Percentiles rank a stretch among this genome's conserved stretches.
Evolutionary conservation across 2,888 invertebrate genomes (phyloP).

Genomic region (Dasypolia templi): DNA sequence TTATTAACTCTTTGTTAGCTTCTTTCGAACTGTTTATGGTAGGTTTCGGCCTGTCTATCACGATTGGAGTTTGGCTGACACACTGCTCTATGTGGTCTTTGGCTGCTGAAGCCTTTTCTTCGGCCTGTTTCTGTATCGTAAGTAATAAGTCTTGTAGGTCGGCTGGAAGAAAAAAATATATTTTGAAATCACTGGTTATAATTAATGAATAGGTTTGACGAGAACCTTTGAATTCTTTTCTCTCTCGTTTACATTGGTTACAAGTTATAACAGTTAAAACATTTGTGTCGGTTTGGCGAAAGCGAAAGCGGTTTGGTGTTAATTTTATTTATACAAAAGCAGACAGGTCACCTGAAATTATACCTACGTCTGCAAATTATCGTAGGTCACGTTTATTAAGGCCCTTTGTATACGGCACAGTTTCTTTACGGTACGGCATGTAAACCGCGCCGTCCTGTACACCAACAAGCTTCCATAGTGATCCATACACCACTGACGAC

Average conservation of each 20-base stretch:
- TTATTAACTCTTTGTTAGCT: conserved; percentile 20
- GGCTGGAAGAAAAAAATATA: conserved; percentile 33
- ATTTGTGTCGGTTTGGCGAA: background rate
- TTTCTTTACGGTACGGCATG: too few species aligned
- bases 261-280: too few species aligned
- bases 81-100: conserved; percentile 11
- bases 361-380: background rate
- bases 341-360: background rate
- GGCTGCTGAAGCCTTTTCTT: background rate
- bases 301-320: too few species aligned
- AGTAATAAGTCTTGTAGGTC: conserved; percentile 32
- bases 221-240: background rate
- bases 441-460: too few species aligned
- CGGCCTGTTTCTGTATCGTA: conserved; percentile 13
- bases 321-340: background rate
- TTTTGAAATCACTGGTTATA: background rate
- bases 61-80: background rate
- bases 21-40: background rate
- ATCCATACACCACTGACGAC: too few species aligned
- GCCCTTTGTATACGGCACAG: too few species aligned
- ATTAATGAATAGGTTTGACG: background rate
- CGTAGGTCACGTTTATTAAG: background rate
- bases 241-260: background rate
- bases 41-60: background rate
- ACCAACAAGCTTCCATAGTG: too few species aligned